Base-by-base conservation (phyloP, 2,888 invertebrate species). In the Idaea aversata region DNA sequence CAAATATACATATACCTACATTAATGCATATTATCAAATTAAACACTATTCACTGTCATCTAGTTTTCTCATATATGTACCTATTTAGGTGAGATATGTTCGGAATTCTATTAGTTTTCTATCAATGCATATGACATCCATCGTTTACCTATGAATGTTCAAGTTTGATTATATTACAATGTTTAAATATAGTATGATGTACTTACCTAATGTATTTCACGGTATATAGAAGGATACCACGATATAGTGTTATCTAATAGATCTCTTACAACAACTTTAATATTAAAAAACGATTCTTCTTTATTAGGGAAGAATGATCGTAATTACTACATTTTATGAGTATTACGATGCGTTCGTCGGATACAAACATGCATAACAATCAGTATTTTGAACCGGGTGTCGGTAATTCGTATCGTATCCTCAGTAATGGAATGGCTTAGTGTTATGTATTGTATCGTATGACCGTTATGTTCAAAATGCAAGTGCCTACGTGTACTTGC, bases 351-450 rank as follows among this genome's bases (percentile, higher is more conserved):
- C 65, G 64, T 72, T 69, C 62, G 38, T 63, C 62, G 59, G 58
- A 66, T 63, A 59, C 15, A 59, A 10, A 15, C 58, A 35, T 25
- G 34, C 57, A 60, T 59, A 57, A 68, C 72, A 72, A 78, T 78
- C 79, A 77, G 80, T 79, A 75, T 80, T 77, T 72, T 69, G 75
- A 71, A 69, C 75, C 74, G 74, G 72, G 47, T 47, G 4, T 10
- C 47, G 47, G 10, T 13, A 47, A 7, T 47, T 47, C 47, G 10
- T 47, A 10, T 47, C 47, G 47, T 47, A 47, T 10, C 25, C 47
- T 47, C 47, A 0, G 47, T 47, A 47, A 47, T 47, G 47, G 47
- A 13, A 47, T 47, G 47, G 10, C 13, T 47, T 47, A 47, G 47
- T 13, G 47, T 47, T 13, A 13, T 47, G 5, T 47, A 36, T 13